Evolutionary conservation across 2,113 vertebrate genomes (phyloP), one percentile per base, ranked within the genome.

Genomic region (Promerops cafer): DNA sequence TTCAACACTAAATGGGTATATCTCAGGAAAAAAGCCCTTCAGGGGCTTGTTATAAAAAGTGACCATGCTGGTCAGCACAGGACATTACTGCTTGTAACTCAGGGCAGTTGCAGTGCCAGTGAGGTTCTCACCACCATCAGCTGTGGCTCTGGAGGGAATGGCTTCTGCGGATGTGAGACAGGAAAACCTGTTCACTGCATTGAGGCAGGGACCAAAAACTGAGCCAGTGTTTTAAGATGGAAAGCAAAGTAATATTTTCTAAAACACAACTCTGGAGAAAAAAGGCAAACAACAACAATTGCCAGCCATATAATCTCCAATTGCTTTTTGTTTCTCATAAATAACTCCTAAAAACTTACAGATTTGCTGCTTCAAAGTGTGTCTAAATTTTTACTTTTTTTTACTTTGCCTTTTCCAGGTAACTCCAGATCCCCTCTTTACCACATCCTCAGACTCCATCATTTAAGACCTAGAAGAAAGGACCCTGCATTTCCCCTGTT

Each of bases 21-120:
- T 40, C 31, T 53, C 13, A 3, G 20, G 54, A 1, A 2, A 7
- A 22, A 52, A 39, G 5, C 2, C 5, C 13, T 57, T 16, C 31
- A 26, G 13, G 8, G 10, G 53, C 80, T 68, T 87, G n/a, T 26
- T n/a, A 49, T 56, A 68, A 77, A 57, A 65, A 57, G n/a, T 6
- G 11, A 61, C 42, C 13, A 1, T 5, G 5, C 44, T 28, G 33
- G 33, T 28, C 3, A 19, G 30, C 39, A 53, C 6, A 40, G 19
- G 61, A 19, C 7, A 30, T 13, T 42, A 15, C 3, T 65, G 10
- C 17, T 37, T 63, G 33, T 64, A 66, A 42, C 35, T 63, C 26
- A 18, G 44, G 68, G 59, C 16, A 64, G 45, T 15, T 49, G 59
- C 30, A 16, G 39, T 9, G 26, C 31, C 53, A 35, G n/a, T 1